A percentile compares a stretch with the other conserved stretches of the same genome.
These are phyloP conservation scores for Cercocebus atys DNA, from an alignment of 2,113 vertebrate genomes.

Conservation along the genomic window DNA sequence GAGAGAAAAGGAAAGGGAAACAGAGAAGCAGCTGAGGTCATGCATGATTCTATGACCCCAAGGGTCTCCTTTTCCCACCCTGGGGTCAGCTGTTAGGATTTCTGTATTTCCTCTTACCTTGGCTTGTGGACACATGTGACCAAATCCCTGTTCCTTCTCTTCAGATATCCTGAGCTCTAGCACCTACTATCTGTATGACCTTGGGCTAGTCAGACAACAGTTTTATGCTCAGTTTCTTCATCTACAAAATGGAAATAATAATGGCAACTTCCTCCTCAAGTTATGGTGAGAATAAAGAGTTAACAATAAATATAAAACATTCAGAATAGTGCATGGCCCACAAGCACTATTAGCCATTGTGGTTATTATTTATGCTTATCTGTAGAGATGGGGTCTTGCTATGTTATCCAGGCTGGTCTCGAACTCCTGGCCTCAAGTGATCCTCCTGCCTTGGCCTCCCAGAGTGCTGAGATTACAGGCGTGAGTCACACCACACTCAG, in stretches of 20 bases:
- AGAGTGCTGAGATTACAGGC: not conserved
- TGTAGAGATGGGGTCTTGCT: not conserved
- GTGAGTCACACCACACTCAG: not conserved
- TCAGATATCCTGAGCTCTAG: not conserved
- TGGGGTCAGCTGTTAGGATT: not conserved
- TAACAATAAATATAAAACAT: too few relatives aligned
- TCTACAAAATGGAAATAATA: too few relatives aligned
- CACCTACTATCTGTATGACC: not conserved
- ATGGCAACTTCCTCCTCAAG: too few relatives aligned
- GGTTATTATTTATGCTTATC: not conserved
- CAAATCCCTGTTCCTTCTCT: not conserved
- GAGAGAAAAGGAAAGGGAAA: not conserved
- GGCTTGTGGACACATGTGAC: too few relatives aligned
- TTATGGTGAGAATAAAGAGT: too few relatives aligned
- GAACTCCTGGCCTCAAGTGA: not conserved
- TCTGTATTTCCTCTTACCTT: not conserved
- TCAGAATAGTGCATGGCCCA: not conserved
- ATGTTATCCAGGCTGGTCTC: not conserved
- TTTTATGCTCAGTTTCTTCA: too few relatives aligned
- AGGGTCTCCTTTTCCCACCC: too few relatives aligned
- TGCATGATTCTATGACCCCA: fast-evolving
- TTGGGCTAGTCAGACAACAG: not conserved
- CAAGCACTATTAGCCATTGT: not conserved
- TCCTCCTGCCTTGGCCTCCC: not conserved
- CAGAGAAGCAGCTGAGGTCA: not conserved